Base-by-base conservation (phyloP, 2,113 vertebrate genomes). In the Sus scrofa region DNA sequence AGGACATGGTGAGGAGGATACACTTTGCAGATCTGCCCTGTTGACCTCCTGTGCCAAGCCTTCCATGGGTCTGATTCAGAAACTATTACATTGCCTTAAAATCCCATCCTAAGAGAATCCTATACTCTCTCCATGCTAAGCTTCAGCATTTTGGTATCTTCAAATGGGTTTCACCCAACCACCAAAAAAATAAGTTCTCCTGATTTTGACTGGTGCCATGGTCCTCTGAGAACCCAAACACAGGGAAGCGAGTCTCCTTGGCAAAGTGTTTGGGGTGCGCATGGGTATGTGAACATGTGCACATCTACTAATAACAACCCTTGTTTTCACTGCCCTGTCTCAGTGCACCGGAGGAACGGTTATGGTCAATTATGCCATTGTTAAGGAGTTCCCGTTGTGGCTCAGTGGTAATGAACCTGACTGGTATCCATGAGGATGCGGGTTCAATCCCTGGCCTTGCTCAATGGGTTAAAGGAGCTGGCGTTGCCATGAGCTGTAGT, bases 61-160 rank as follows among this genome's bases (percentile, higher is more conserved):
- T 22, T 87, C 63, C 19, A 18, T 9, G 58, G 44, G 65, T 82
- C 34, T 32, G 68, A 16, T 79, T 44, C 1, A 58, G 63, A 93
- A 75, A 87, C n/a, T 44, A 18, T 32, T 39, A 19, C 1, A 15
- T n/a, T 32, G 19, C 60, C 56, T 97, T 92, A 73, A 70, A 83
- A 65, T 75, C 63, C 27, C 50, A 14, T n/a, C 65, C 12, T 63
- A 73, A 89, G 60, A 84, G 70, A 71, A 68, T 34, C 54, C 65
- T 63, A 50, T 56, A 65, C 37, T 81, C 54, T 89, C 58, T 75
- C 68, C 34, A 68, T 14, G 44, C 27, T 24, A 50, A 71, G 54
- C 58, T 88, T 93, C 26, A 37, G 34, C 20, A 85, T 74, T 85
- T 86, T 82, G n/a, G 30, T 67, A 18, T 84, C 56, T 94, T 95